Evolutionary conservation across 2,888 invertebrate genomes (phyloP).

Genomic region (Koerneria pararmatus): DNA sequence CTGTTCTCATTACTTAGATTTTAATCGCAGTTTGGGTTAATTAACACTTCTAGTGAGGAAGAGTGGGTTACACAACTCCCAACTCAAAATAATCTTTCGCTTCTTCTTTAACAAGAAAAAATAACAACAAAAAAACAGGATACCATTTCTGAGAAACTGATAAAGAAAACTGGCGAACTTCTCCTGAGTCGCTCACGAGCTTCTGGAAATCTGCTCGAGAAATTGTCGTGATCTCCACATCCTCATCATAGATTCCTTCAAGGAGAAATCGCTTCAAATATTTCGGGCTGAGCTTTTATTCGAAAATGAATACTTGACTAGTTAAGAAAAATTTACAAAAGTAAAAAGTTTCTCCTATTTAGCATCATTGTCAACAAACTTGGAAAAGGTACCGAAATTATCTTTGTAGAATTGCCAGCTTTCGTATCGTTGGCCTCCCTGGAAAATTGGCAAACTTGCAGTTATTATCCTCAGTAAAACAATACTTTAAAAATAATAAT

Average conservation of each 20-base stretch:
- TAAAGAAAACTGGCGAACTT: too few relatives aligned
- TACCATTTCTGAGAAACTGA: too few relatives aligned
- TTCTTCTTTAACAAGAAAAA: too few relatives aligned
- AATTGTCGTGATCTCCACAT: slow-evolving; percentile 76
- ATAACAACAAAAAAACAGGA: too few relatives aligned
- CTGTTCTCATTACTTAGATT: neutral
- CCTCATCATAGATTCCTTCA: slow-evolving; percentile 75
- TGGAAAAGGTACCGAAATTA: slow-evolving; percentile 70
- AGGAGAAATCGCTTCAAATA: slow-evolving; percentile 15
- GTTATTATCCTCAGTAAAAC: too few relatives aligned
- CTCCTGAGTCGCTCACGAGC: slow-evolving; percentile 64
- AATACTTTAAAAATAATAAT: too few relatives aligned
- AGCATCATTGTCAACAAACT: neutral
- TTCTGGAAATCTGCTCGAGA: slow-evolving; percentile 71
- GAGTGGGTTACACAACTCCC: too few relatives aligned
- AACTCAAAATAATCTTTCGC: too few relatives aligned
- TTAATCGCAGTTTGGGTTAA: too few relatives aligned
- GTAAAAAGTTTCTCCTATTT: neutral
- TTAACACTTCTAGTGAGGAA: too few relatives aligned
- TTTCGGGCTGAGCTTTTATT: neutral
- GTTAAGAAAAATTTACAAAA: neutral
- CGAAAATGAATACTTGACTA: neutral
- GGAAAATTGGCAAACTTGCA: too few relatives aligned
- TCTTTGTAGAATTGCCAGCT: slow-evolving; percentile 77
- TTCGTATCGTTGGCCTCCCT: slow-evolving; percentile 71